phyloP scores from a whole-genome alignment of 2,888 invertebrate genomes.

The Thecocarcelia acutangulata region DNA sequence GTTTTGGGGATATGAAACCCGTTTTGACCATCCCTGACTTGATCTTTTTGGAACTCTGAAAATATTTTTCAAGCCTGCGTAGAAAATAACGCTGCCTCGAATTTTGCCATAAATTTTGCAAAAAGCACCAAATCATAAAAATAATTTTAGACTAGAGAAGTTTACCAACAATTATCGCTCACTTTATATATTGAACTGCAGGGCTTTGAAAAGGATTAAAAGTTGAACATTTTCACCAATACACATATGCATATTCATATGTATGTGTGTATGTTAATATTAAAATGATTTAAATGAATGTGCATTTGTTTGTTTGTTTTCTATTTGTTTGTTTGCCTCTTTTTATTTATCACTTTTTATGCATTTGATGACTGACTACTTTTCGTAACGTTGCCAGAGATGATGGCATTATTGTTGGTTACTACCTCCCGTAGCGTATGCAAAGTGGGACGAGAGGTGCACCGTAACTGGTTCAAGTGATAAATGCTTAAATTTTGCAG shows the following conservation, averaged over 20 bases:
- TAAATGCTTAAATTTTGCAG: constrained; percentile 60
- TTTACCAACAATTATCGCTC: no score
- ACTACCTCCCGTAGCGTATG: background rate
- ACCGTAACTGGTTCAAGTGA: constrained; percentile 38
- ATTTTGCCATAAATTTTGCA: no score
- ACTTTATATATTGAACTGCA: no score
- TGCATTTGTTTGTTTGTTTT: constrained; percentile 62
- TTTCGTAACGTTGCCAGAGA: constrained; percentile 35
- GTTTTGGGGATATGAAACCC: no score
- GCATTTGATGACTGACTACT: constrained; percentile 56
- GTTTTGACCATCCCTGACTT: no score
- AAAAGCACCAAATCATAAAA: no score
- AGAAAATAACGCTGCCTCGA: no score
- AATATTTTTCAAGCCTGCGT: no score
- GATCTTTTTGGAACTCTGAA: no score
- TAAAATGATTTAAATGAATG: constrained; percentile 68
- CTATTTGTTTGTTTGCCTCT: constrained; percentile 49
- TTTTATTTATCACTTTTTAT: constrained; percentile 59
- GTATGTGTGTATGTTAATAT: background rate
- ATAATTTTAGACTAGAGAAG: no score
- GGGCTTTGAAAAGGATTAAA: no score
- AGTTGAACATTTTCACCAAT: no score
- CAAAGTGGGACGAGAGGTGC: constrained; percentile 1
- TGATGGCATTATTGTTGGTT: constrained; percentile 25
- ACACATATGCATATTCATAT: background rate